Evolutionary conservation across 2,888 invertebrate species (phyloP).

Genomic region (Corbicula japonica): DNA sequence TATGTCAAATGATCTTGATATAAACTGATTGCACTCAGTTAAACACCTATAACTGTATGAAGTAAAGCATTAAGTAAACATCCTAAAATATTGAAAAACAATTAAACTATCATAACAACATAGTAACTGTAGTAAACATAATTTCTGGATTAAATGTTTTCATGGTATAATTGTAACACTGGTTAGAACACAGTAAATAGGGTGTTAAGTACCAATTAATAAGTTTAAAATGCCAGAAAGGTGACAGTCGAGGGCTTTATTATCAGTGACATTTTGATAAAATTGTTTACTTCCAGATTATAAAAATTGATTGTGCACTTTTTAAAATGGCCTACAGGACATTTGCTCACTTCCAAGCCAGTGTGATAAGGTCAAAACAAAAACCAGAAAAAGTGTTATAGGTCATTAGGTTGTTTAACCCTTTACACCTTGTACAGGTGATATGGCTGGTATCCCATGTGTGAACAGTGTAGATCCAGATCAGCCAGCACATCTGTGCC

Average conservation of each 20-base stretch:
- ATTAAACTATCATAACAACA: background rate
- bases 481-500: background rate
- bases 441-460: background rate
- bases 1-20: no score
- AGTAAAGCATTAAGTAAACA: background rate
- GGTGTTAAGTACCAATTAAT: background rate
- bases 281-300: background rate
- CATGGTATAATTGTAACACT: background rate
- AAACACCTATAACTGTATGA: conserved; percentile 2
- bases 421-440: background rate
- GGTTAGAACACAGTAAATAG: background rate
- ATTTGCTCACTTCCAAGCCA: background rate
- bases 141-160: no score
- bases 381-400: background rate
- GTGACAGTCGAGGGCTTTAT: conserved; percentile 4
- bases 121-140: background rate
- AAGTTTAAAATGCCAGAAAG: conserved; percentile 5
- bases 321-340: background rate
- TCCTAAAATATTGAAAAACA: background rate
- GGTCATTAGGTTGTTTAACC: conserved; percentile 9
- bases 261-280: conserved; percentile 19
- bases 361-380: background rate
- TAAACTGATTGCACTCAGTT: background rate
- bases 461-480: background rate
- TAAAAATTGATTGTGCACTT: background rate